Base-by-base conservation (phyloP, 37 sponge, comb jelly and placozoan species). In the Ephydatia muelleri region DNA sequence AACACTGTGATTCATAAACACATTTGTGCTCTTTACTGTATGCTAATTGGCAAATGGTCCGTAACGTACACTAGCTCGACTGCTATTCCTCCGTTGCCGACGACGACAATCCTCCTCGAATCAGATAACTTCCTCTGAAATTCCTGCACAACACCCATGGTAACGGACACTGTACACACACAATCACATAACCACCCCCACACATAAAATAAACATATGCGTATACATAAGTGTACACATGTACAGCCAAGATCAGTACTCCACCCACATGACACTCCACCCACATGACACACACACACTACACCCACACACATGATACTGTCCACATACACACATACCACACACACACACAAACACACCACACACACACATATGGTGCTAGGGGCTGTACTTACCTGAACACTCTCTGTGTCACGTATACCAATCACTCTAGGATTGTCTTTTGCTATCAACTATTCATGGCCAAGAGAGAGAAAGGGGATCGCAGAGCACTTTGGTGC, bases 21-120 rank as follows among this genome's bases (percentile, higher is more conserved):
- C n/a, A n/a, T n/a, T n/a, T n/a, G n/a, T n/a, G n/a, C n/a, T n/a
- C n/a, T n/a, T n/a, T n/a, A n/a, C n/a, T n/a, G n/a, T n/a, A n/a
- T n/a, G n/a, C n/a, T n/a, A n/a, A n/a, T n/a, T n/a, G n/a, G n/a
- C n/a, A n/a, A n/a, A n/a, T n/a, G n/a, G n/a, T n/a, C n/a, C n/a
- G 3, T 30, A 6, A 86, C 98, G 80, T 49, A 99, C 93, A 96
- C 99, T 38, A 99, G 77, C 73, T 99, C 99, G 36, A 90, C 93
- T 19, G 99, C 99, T 66, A 99, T 99, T 14, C 99, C 99, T 47
- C 99, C 99, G 82, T 99, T 99, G 26, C 99, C 99, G 21, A 99
- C 88, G 8, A 99, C 88, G 8, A 97, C 67, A 30, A 99, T 87
- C 12, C 95, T 77, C 68, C 89, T 70, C 11, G 97, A 86, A 78